phyloP scores from a whole-genome alignment of 1,140 invertebrate species.

The Brevipalpus yothersi region DNA sequence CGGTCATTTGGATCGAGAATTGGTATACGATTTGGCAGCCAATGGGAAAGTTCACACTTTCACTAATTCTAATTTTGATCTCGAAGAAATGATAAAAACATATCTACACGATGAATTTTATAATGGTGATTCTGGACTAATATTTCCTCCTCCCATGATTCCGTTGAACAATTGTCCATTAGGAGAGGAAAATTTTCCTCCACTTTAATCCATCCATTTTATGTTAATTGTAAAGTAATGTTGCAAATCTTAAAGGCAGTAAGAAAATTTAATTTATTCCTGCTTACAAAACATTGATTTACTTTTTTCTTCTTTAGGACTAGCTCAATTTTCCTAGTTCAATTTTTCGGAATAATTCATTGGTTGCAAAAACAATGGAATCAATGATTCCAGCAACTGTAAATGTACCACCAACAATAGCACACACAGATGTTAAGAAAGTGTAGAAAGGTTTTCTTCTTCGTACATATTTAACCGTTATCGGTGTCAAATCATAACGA shows the following conservation, averaged over 20 bases:
- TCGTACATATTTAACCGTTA: conserved; percentile 33
- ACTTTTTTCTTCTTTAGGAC: not conserved
- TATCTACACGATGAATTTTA: too few species aligned
- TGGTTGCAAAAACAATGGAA: conserved; percentile 31
- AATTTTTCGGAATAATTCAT: conserved; percentile 30
- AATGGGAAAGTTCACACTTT: not conserved
- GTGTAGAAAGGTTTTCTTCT: conserved; percentile 29
- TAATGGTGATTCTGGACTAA: too few species aligned
- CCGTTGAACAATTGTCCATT: too few species aligned
- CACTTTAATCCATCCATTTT: too few species aligned
- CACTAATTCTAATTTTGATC: not conserved
- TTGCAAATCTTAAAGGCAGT: too few species aligned
- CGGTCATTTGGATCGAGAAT: too few species aligned
- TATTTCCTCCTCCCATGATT: too few species aligned
- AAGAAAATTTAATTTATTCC: not conserved
- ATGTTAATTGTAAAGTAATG: too few species aligned
- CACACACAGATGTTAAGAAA: conserved; percentile 39
- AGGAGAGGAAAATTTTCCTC: too few species aligned
- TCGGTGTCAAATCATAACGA: conserved; percentile 31
- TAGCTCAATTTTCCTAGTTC: conserved; percentile 25
- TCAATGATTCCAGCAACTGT: conserved; percentile 39
- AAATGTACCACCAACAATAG: conserved; percentile 38
- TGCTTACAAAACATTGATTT: not conserved
- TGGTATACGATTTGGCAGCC: not conserved
- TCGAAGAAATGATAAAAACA: too few species aligned